Evolutionary conservation across 2,797 vertebrate genomes (phyloP), one percentile per base, ranked within the genome.

Genomic region (Sylvia borin): DNA sequence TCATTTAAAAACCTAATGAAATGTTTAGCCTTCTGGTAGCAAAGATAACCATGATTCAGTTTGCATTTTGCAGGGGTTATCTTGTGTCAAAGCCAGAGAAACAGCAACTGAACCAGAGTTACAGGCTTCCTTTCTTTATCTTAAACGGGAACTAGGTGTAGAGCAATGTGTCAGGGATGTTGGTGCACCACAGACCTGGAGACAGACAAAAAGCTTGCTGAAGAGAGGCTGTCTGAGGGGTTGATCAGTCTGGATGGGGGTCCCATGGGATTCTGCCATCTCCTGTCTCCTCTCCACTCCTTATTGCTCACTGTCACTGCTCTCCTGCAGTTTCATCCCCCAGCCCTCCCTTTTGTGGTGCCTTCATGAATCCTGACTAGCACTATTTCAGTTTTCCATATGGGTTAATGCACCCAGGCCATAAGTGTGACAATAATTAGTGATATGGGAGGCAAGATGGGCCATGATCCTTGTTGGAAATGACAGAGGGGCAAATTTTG

Each of bases 1-100:
- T 94, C 95, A 96, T 97, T 97, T 95, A 50, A 96, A 97, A 96
- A 95, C 80, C 95, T 96, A 96, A 97, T 96, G 88, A 95, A 94
- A 61, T 26, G 73, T 95, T 92, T 86, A 96, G 96, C 77, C 60
- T 95, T 92, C 96, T 97, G 96, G 85, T 92, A 92, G 90, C 65
- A 75, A 89, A 96, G 96, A 96, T 97, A 96, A 96, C 93, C 38
- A 31, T 54, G 26, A 43, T 71, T 87, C 84, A 32, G 75, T 85
- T 61, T 76, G 58, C 20, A 0, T 90, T 93, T 90, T 89, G 13
- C 62, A n/a, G 68, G 34, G 80, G 85, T 95, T 96, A 87, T 92
- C 90, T 93, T 45, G 26, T 81, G 80, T 95, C 50, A 73, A 86
- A 96, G 55, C 8, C 77, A 74, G 77, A 68, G 90, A 94, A 90